Percentiles rank a stretch among this genome's conserved stretches.
phyloP scores from a whole-genome alignment of 2,113 vertebrate genomes.

The Lasiurus cinereus region DNA sequence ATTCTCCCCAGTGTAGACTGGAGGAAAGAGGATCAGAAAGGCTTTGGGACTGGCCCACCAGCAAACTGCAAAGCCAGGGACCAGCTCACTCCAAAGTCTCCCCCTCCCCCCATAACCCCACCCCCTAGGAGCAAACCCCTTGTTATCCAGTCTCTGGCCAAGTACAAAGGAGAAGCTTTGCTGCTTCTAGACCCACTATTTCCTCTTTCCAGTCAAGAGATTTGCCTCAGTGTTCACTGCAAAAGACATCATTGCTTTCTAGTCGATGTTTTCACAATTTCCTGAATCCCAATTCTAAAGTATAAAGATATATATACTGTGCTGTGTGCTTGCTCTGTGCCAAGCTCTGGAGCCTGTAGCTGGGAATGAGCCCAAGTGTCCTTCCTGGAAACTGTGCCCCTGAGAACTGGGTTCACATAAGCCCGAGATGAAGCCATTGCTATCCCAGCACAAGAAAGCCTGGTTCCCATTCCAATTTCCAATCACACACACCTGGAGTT shows the following conservation, averaged over 20 bases:
- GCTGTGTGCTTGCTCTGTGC: neutral
- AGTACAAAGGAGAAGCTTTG: neutral
- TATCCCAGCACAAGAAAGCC: neutral
- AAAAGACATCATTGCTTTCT: neutral
- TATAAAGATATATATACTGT: no score
- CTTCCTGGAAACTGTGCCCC: neutral
- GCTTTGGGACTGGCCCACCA: no score
- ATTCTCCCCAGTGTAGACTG: neutral
- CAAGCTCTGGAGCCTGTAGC: neutral
- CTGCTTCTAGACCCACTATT: rapidly evolving
- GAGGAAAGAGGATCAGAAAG: neutral
- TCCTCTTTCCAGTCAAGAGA: neutral
- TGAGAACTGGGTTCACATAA: neutral
- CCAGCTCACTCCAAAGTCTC: neutral
- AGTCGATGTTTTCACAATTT: neutral
- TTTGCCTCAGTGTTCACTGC: neutral
- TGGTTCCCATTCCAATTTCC: neutral
- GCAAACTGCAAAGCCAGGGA: neutral
- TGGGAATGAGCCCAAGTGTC: neutral
- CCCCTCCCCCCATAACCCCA: neutral
- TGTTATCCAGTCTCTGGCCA: rapidly evolving
- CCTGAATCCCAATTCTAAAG: neutral
- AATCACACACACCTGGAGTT: neutral
- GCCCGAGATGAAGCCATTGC: neutral
- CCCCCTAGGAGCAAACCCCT: neutral